phyloP scores from a whole-genome alignment of 2,113 vertebrate genomes.

The Myiopsitta monachus region DNA sequence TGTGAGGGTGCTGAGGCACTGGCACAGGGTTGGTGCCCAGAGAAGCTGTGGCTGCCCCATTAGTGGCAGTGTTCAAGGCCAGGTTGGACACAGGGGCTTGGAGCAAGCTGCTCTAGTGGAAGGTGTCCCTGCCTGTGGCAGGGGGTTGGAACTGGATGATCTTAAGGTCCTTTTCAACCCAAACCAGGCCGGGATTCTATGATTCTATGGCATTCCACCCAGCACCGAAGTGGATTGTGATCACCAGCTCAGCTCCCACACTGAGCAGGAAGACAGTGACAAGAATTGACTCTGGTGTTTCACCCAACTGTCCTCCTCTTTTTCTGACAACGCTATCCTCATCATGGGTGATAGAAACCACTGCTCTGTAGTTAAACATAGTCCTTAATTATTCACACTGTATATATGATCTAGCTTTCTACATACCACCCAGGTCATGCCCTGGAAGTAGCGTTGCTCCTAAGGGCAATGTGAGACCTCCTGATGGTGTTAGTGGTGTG shows the following conservation, averaged over 20 bases:
- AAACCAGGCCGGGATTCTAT: background rate
- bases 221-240: background rate
- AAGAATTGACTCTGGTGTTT: background rate
- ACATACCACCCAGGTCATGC: background rate
- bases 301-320: background rate
- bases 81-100: no score
- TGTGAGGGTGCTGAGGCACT: no score
- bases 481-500: background rate
- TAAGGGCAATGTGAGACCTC: background rate
- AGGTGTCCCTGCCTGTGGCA: background rate
- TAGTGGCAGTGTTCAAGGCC: no score
- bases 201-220: background rate
- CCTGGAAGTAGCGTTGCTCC: background rate
- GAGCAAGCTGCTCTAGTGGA: no score
- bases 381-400: background rate
- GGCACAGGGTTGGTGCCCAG: no score
- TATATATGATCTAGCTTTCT: background rate
- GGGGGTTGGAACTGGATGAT: background rate
- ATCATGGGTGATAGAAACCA: background rate
- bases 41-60: no score
- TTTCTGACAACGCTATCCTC: rapidly evolving
- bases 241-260: background rate
- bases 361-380: background rate
- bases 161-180: background rate
- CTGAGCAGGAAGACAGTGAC: background rate